Base-by-base conservation (phyloP, 2,888 invertebrate species). In the Cephus pulcher region DNA sequence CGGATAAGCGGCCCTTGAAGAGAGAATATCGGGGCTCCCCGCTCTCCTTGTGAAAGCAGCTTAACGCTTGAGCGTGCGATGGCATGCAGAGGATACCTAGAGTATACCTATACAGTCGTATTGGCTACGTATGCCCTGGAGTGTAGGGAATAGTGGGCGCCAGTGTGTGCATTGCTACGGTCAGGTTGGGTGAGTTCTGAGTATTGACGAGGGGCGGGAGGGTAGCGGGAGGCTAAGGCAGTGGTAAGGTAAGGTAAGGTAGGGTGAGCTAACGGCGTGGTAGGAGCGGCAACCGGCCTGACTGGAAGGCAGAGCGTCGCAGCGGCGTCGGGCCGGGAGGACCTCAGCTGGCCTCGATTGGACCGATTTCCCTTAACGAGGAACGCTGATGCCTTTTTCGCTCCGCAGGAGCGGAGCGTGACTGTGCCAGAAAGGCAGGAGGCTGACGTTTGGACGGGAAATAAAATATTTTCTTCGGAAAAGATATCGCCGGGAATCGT, bases 271-370 rank as follows among this genome's bases (percentile, higher is more conserved):
- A 89, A 89, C 88, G 88, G 89, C 87, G 86, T 80, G 87, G 84
- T 84, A 89, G 89, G 89, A 90, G 89, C 88, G 89, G 88, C 85
- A 89, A 90, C 90, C 90, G 90, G 89, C 89, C 88, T 86, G 86
- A 87, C 89, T 89, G 89, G 88, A 86, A 88, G 83, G 88, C 90
- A 90, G 56, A 15, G 56, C 23, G 56, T 56, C 6, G 56, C 56
- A 56, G 86, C 88, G 90, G 91, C 91, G 91, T 89, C 84, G 90
- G 84, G 82, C 82, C 80, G 80, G 32, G 71, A 71, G 71, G 71
- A 71, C 12, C 34, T 34, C 15, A 71, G 71, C 6, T 71, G 71
- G 71, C 12, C 34, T 32, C 15, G 71, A 71, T 71, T 71, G 12
- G 71, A 71, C 71, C 32, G 71, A 15, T 71, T 71, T 71, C 33